Base-by-base conservation (phyloP, 2,888 invertebrate species). In the Dolichomitus sp. region DNA sequence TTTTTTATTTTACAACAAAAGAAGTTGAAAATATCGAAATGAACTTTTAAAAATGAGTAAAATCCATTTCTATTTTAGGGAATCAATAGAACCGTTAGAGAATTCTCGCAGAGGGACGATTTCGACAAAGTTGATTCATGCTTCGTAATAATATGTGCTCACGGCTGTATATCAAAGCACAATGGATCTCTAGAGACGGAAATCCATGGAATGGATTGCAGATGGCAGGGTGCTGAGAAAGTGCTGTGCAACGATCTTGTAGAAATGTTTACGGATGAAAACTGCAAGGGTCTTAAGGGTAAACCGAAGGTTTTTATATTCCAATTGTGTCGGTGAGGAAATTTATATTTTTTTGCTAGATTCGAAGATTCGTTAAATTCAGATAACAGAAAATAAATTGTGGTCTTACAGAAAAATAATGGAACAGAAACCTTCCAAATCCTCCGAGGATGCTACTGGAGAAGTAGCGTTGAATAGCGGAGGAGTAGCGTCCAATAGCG, bases 291-390 rank as follows among this genome's bases (percentile, higher is more conserved):
- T 57, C 92, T 95, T 7, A 92, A 92, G 7, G 95, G 94, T n/a
- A 95, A 95, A 87, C 95, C 95, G 50, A 95, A 95, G 88, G 84
- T 95, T 48, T 95, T 95, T 87, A 94, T 95, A 83, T 94, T 95
- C 81, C 95, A 95, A 93, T 94, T 95, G 2, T 95, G 95, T 90
- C 94, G 95, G 92, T 91, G 37, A 37, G 37, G 37, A 37, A 37
- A 9, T 37, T 37, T 37, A 1, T 0, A 9, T 37, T 37, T 37
- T 33, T 33, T 33, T 6, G 4, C 33, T 1, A 33, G 1, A 7
- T 37, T 37, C 9, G 9, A 0, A 37, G 37, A 2, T 37, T 37
- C 9, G 9, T 9, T 37, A 9, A 37, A 37, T 9, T 37, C 9
- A 1, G 1, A 37, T 9, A 2, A 37, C 4, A 9, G 7, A 9